Conservation (phyloP, 2,888 invertebrate genomes). For the Venusia cambrica region DNA sequence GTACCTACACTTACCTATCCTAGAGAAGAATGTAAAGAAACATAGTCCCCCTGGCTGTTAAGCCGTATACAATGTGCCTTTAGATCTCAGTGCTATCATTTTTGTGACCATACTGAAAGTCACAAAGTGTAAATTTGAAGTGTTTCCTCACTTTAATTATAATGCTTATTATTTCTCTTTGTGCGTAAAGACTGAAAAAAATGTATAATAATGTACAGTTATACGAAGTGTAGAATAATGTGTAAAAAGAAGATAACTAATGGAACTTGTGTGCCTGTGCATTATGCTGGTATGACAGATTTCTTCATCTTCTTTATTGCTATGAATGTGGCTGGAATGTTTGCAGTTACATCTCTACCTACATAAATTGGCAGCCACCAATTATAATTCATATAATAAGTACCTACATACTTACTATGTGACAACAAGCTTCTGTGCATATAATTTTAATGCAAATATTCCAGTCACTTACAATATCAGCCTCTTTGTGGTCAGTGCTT, state of each 20-base stretch:
- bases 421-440: too few relatives aligned
- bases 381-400: too few relatives aligned
- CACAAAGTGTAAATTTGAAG: constrained; percentile 29
- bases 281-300: constrained; percentile 36
- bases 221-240: constrained; percentile 56
- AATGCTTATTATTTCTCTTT: constrained; percentile 44
- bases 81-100: constrained; percentile 38
- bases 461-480: constrained; percentile 27
- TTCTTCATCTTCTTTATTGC: constrained; percentile 30
- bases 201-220: constrained; percentile 61
- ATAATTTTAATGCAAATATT: constrained; percentile 26
- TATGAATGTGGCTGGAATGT: constrained; percentile 30
- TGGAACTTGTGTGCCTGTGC: constrained; percentile 49
- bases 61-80: constrained; percentile 66
- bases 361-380: constrained; percentile 10
- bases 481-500: constrained; percentile 31
- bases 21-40: constrained; percentile 14
- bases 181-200: constrained; percentile 64
- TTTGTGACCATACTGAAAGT: constrained; percentile 50
- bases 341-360: constrained; percentile 27
- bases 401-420: too few relatives aligned
- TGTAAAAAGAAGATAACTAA: constrained; percentile 51
- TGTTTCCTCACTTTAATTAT: constrained; percentile 35
- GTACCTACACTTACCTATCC: too few relatives aligned
- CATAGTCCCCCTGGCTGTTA: constrained; percentile 35